Evolutionary conservation across 2,113 vertebrate genomes (phyloP).

Genomic region (Stercorarius parasiticus): DNA sequence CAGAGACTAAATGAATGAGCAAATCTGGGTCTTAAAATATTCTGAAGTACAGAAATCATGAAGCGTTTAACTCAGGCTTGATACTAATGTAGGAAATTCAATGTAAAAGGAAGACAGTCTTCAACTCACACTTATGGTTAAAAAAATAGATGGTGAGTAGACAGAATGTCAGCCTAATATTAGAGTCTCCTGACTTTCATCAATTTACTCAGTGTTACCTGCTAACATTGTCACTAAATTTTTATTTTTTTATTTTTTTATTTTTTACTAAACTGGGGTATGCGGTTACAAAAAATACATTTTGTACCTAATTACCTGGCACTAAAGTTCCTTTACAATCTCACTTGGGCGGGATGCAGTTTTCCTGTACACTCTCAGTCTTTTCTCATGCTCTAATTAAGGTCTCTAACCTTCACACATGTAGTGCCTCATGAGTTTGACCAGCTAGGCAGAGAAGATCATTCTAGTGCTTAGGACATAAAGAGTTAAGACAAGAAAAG

Average conservation of each 20-base stretch:
- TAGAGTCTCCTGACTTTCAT: not conserved
- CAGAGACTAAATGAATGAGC: slow-evolving; percentile 29
- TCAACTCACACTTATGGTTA: slow-evolving; percentile 31
- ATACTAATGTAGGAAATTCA: slow-evolving; percentile 28
- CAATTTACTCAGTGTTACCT: slow-evolving; percentile 15
- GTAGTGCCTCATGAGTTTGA: slow-evolving; percentile 46
- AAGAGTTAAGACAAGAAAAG: slow-evolving; percentile 30
- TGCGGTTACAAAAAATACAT: not conserved
- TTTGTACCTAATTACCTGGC: slow-evolving; percentile 14
- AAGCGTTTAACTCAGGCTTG: slow-evolving; percentile 22
- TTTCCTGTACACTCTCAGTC: slow-evolving; percentile 39
- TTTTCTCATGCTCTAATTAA: slow-evolving; percentile 34
- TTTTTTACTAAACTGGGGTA: not conserved
- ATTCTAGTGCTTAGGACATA: slow-evolving; percentile 39
- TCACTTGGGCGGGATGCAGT: slow-evolving; percentile 33
- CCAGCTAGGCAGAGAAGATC: slow-evolving; percentile 53
- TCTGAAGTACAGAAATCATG: slow-evolving; percentile 49
- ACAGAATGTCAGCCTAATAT: slow-evolving; percentile 26
- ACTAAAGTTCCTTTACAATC: not conserved
- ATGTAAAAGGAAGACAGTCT: slow-evolving; percentile 45
- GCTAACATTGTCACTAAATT: not conserved
- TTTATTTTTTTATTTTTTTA: not conserved
- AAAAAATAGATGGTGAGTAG: slow-evolving; percentile 42
- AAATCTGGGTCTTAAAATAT: slow-evolving; percentile 10
- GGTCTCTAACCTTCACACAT: slow-evolving; percentile 39